Conservation (phyloP, 37 sponge, comb jelly and placozoan genomes). For the Bolinopsis microptera region DNA sequence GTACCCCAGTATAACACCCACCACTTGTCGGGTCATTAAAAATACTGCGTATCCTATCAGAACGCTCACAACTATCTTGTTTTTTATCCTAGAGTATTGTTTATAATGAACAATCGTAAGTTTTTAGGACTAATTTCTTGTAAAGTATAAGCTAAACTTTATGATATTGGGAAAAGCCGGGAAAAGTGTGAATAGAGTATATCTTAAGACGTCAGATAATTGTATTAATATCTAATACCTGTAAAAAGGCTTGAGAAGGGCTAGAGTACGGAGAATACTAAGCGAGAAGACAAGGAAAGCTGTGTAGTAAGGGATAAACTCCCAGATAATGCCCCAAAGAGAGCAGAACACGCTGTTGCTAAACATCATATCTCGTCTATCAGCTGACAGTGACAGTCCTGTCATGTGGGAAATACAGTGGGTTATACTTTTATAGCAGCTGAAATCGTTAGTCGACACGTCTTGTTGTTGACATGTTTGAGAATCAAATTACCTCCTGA, state of each 20-base stretch:
- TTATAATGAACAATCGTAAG: too few relatives aligned
- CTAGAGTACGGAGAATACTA: background rate
- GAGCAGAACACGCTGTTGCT: background rate
- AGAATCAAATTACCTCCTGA: too few relatives aligned
- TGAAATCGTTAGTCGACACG: too few relatives aligned
- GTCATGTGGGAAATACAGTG: too few relatives aligned
- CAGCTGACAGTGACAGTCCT: background rate
- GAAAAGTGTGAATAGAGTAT: too few relatives aligned
- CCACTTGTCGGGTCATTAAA: background rate
- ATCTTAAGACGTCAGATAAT: too few relatives aligned
- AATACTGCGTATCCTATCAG: conserved; percentile 38
- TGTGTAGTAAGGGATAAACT: conserved; percentile 56
- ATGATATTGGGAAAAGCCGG: too few relatives aligned
- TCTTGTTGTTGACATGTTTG: too few relatives aligned
- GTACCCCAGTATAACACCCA: background rate
- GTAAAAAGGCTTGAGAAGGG: conserved; percentile 2
- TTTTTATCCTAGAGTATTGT: background rate
- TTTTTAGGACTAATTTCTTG: too few relatives aligned
- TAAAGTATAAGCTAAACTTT: too few relatives aligned
- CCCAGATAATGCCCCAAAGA: conserved; percentile 32
- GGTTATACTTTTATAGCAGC: too few relatives aligned
- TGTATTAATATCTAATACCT: too few relatives aligned
- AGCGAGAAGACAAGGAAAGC: conserved; percentile 48
- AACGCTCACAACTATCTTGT: background rate
- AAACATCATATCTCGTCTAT: background rate